Evolutionary conservation across 2,888 invertebrate genomes (phyloP).

Genomic region (Plagodis pulveraria): DNA sequence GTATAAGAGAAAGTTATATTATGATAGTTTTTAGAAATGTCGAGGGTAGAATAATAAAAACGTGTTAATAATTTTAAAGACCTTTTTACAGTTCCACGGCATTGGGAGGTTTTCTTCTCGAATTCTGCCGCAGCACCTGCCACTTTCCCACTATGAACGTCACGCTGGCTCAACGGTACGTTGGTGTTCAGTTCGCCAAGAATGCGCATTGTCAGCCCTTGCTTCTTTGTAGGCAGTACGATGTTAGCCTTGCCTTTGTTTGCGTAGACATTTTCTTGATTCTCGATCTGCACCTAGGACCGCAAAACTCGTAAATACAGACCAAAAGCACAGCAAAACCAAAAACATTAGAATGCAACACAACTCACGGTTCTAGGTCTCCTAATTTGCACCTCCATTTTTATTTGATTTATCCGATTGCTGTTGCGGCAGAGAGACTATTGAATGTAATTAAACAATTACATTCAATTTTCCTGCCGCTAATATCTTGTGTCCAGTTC

Average conservation of each 20-base stretch:
- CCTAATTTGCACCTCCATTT: slow-evolving; percentile 67
- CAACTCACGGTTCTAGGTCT: slow-evolving; percentile 64
- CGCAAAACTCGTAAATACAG: slow-evolving; percentile 1
- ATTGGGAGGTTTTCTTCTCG: slow-evolving; percentile 66
- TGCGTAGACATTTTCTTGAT: slow-evolving; percentile 71
- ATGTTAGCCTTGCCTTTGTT: slow-evolving; percentile 61
- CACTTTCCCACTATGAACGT: slow-evolving; percentile 61
- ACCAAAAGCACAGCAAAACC: slow-evolving; percentile 4
- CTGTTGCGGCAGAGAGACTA: slow-evolving; percentile 13
- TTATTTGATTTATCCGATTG: slow-evolving; percentile 2
- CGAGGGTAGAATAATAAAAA: slow-evolving; percentile 21
- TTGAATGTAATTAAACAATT: slow-evolving; percentile 24
- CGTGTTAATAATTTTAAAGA: slow-evolving; percentile 36
- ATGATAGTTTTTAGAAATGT: slow-evolving; percentile 5
- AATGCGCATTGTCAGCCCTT: slow-evolving; percentile 63
- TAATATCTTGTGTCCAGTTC: neutral
- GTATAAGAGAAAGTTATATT: no score
- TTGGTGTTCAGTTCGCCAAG: slow-evolving; percentile 75
- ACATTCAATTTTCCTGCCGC: slow-evolving; percentile 23
- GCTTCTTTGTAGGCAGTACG: slow-evolving; percentile 57
- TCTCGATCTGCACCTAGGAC: slow-evolving; percentile 59
- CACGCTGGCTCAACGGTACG: slow-evolving; percentile 60
- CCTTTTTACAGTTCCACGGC: slow-evolving; percentile 57
- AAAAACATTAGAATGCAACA: slow-evolving; percentile 11
- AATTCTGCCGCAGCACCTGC: slow-evolving; percentile 64